Evolutionary conservation across 2,888 invertebrate genomes (phyloP).

Genomic region (Nebria brevicollis): DNA sequence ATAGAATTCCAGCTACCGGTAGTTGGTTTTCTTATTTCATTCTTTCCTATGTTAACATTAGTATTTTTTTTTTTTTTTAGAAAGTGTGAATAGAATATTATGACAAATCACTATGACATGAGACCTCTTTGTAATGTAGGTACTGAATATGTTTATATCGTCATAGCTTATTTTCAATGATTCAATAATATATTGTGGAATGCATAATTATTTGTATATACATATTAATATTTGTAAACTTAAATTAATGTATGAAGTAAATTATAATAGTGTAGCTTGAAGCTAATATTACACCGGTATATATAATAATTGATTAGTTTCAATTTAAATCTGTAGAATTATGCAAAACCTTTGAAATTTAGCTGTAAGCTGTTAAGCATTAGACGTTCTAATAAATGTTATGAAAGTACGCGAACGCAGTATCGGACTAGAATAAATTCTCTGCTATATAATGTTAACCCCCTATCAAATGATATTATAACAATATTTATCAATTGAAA

Average conservation of each 20-base stretch:
- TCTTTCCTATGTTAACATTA: constrained; percentile 16
- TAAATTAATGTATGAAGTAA: too few species aligned
- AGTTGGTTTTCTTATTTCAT: constrained; percentile 13
- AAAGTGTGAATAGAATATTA: constrained; percentile 26
- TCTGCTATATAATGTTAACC: too few species aligned
- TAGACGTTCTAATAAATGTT: neutral
- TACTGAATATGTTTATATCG: neutral
- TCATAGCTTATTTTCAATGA: neutral
- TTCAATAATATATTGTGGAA: neutral
- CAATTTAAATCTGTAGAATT: neutral
- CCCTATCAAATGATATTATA: too few species aligned
- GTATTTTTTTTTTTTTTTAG: constrained; percentile 24
- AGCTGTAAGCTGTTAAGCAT: neutral
- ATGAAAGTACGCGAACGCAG: neutral
- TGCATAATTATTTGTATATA: too few species aligned
- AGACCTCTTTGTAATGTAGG: neutral
- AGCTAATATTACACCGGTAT: neutral
- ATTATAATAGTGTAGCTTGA: neutral
- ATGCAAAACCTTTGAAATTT: neutral
- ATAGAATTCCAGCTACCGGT: constrained; percentile 23
- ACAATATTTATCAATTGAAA: too few species aligned
- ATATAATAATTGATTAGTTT: neutral
- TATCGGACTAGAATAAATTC: too few species aligned
- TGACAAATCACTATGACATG: constrained; percentile 21
- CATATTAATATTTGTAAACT: too few species aligned